These are phyloP conservation scores for Bimastos eiseni DNA, from an alignment of 2,888 invertebrate species.

Conservation along the genomic window DNA sequence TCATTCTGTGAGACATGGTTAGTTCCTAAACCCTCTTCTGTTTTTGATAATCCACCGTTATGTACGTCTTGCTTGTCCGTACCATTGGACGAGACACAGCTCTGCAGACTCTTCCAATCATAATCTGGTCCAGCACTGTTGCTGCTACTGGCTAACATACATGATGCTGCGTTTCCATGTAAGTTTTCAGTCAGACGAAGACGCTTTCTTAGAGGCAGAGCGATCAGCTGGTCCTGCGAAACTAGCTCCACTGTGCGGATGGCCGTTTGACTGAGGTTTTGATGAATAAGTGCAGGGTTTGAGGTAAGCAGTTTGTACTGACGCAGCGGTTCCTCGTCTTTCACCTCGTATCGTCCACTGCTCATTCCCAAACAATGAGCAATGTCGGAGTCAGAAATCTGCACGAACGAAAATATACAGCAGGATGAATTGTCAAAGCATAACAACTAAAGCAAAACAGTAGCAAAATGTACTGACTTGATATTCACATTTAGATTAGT, in stretches of 20 bases:
- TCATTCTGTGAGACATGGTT: not conserved
- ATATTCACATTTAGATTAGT: not conserved
- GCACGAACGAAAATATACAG: not conserved
- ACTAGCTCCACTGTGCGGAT: not conserved
- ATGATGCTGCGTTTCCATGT: not conserved
- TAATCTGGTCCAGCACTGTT: not conserved
- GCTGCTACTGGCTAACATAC: not conserved
- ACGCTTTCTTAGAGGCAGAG: slow-evolving; percentile 33
- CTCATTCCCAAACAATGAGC: slow-evolving; percentile 26
- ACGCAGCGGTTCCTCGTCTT: not conserved
- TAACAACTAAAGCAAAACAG: not conserved
- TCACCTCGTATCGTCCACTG: slow-evolving; percentile 8
- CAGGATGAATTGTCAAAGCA: not conserved
- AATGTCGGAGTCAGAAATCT: slow-evolving; percentile 21
- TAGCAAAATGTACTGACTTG: not conserved
- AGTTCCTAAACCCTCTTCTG: not conserved
- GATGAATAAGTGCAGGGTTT: not conserved
- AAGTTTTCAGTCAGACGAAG: slow-evolving; percentile 24
- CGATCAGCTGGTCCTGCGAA: slow-evolving; percentile 8
- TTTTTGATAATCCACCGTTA: not conserved
- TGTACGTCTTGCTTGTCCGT: not conserved
- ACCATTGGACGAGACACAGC: not conserved
- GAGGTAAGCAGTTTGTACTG: not conserved
- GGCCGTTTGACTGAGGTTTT: not conserved
- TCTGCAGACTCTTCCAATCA: not conserved